phyloP scores from a whole-genome alignment of 1,140 invertebrate genomes.

The Saxidomus purpurata region DNA sequence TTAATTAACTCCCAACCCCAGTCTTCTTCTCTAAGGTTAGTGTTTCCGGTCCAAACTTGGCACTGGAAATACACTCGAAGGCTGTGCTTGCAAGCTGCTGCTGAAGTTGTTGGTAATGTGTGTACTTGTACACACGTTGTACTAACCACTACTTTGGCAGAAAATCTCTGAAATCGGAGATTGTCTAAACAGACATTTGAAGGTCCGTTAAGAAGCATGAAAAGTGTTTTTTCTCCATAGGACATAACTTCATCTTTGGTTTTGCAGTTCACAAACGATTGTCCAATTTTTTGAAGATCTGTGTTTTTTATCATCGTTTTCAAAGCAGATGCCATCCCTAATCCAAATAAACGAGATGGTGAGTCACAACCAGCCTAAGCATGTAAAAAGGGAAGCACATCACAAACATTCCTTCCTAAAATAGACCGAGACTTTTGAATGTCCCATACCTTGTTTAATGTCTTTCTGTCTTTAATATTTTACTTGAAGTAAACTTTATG shows the following conservation, averaged over 20 bases:
- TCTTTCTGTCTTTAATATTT: background rate
- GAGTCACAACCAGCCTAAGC: constrained; percentile 55
- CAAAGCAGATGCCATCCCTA: constrained; percentile 33
- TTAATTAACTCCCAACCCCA: background rate
- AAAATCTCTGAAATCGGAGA: constrained; percentile 50
- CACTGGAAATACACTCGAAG: constrained; percentile 43
- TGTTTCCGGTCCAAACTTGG: constrained; percentile 34
- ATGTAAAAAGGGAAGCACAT: constrained; percentile 46
- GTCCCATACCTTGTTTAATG: constrained; percentile 26
- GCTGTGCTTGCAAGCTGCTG: constrained; percentile 26
- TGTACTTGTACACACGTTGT: constrained; percentile 42
- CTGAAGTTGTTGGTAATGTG: constrained; percentile 55
- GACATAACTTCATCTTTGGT: background rate
- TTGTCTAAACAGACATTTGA: background rate
- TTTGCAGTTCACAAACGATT: background rate
- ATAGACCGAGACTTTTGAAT: constrained; percentile 6
- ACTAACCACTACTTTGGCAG: background rate
- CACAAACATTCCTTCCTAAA: background rate
- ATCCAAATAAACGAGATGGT: constrained; percentile 40
- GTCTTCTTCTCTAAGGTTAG: background rate
- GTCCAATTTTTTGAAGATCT: background rate
- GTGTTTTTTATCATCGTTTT: background rate
- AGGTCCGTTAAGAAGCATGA: background rate
- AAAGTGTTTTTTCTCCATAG: constrained; percentile 26
- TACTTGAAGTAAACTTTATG: background rate